These are phyloP conservation scores for Callosobruchus maculatus DNA, from an alignment of 2,888 invertebrate species.

Conservation along the genomic window DNA sequence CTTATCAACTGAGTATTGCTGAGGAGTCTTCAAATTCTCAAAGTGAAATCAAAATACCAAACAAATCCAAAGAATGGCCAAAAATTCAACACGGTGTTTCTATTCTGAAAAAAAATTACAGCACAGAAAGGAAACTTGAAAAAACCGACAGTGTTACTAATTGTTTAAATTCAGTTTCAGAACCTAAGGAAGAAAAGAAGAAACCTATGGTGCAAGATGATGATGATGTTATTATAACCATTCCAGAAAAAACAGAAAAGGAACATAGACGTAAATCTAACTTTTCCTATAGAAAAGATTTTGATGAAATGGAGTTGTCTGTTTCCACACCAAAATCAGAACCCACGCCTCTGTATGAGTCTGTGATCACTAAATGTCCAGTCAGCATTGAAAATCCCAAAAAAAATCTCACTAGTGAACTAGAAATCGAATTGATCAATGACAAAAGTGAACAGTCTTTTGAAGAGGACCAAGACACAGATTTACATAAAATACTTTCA, in stretches of 20 bases:
- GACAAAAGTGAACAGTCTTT: constrained; percentile 32
- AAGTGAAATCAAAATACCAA: constrained; percentile 49
- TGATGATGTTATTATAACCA: constrained; percentile 23
- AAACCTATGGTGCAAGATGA: constrained; percentile 6
- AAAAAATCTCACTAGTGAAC: constrained; percentile 31
- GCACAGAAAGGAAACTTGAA: constrained; percentile 25
- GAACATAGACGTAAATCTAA: constrained; percentile 45
- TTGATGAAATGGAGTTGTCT: constrained; percentile 41
- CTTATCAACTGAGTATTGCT: constrained; percentile 43
- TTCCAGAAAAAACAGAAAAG: constrained; percentile 35
- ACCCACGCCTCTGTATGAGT: constrained; percentile 13
- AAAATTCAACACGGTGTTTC: constrained; percentile 45
- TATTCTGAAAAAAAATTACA: constrained; percentile 42
- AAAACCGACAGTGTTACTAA: constrained; percentile 27
- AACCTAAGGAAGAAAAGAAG: constrained; percentile 23
- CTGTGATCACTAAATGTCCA: not conserved
- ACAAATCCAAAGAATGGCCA: constrained; percentile 16
- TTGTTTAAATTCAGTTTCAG: constrained; percentile 36
- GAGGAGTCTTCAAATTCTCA: constrained; percentile 42
- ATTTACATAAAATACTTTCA: constrained; percentile 58
- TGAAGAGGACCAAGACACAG: constrained; percentile 37
- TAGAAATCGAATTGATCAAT: constrained; percentile 30
- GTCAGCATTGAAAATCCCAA: constrained; percentile 32
- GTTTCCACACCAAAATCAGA: constrained; percentile 18
- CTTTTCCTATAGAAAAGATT: constrained; percentile 44